Percentiles rank a stretch among this genome's conserved stretches.
phyloP scores from a whole-genome alignment of 2,797 vertebrate species.

The Acanthornis magna region DNA sequence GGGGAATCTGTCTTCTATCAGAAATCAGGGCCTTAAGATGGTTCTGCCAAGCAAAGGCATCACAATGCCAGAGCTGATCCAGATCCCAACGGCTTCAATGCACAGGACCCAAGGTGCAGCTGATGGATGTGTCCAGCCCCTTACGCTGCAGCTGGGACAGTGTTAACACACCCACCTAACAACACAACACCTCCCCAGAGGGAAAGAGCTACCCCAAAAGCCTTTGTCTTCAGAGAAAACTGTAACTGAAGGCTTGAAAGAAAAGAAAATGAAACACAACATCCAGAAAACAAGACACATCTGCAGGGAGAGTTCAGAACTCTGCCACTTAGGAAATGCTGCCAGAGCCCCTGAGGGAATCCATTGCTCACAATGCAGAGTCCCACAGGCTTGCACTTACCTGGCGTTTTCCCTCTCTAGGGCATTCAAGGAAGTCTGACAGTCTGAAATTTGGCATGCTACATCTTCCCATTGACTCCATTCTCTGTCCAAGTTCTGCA shows the following conservation, averaged over 20 bases:
- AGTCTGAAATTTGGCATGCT: not conserved
- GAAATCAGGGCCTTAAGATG: too few species aligned
- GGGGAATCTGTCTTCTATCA: not conserved
- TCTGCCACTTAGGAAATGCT: not conserved
- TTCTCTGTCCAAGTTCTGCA: not conserved
- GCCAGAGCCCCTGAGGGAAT: not conserved
- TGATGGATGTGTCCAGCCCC: not conserved
- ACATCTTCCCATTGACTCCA: not conserved
- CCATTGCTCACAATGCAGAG: not conserved
- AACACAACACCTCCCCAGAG: not conserved
- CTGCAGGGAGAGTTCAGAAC: not conserved
- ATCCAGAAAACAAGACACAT: not conserved
- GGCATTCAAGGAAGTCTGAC: not conserved
- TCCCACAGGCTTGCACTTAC: not conserved
- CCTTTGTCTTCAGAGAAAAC: not conserved
- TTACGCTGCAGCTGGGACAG: not conserved
- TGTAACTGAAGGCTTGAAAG: not conserved
- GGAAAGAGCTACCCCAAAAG: not conserved
- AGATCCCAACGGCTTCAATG: not conserved
- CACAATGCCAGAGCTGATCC: not conserved
- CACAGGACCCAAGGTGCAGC: not conserved
- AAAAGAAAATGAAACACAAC: not conserved
- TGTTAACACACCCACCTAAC: not conserved
- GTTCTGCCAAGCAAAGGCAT: not conserved
- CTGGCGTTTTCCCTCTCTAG: conserved; percentile 25